These are phyloP conservation scores for Drosophila eugracilis DNA, from an alignment of 1,140 invertebrate species.

Conservation along the genomic window DNA sequence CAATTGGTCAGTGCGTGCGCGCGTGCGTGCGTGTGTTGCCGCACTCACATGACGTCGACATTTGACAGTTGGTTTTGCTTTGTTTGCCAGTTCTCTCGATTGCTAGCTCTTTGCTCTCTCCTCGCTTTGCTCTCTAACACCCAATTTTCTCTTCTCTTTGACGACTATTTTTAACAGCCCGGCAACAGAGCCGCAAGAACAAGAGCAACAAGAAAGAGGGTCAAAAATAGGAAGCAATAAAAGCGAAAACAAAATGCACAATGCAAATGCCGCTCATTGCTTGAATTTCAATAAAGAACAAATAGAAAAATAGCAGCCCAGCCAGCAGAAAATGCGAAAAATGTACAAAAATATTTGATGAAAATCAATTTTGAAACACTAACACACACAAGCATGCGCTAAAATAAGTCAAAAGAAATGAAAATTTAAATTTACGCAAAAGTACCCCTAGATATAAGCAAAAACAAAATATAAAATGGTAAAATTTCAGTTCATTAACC, in stretches of 20 bases:
- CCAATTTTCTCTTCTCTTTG: background rate
- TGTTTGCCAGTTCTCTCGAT: conserved; percentile 2
- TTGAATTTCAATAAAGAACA: conserved; percentile 60
- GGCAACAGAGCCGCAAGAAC: conserved; percentile 13
- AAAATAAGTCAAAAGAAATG: conserved; percentile 2
- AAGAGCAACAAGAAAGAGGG: conserved; percentile 7
- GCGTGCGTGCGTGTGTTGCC: conserved; percentile 32
- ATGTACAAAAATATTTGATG: conserved; percentile 43
- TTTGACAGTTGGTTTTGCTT: conserved; percentile 20
- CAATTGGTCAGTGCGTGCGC: conserved; percentile 21
- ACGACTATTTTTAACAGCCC: conserved; percentile 51
- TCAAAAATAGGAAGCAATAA: conserved; percentile 70
- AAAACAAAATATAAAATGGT: conserved; percentile 20
- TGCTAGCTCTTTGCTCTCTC: background rate
- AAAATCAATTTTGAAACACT: conserved; percentile 36
- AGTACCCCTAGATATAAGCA: conserved; percentile 39
- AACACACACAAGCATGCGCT: background rate
- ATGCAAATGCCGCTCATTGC: conserved; percentile 68
- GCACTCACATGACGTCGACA: conserved; percentile 37
- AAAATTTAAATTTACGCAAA: conserved; percentile 38
- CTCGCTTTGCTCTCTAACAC: background rate
- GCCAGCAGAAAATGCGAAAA: conserved; percentile 20
- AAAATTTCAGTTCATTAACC: conserved; percentile 57
- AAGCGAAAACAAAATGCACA: conserved; percentile 62
- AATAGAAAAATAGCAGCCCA: conserved; percentile 2